These are phyloP conservation scores for Staurois parvus DNA, from an alignment of 2,797 vertebrate species.

Conservation along the genomic window DNA sequence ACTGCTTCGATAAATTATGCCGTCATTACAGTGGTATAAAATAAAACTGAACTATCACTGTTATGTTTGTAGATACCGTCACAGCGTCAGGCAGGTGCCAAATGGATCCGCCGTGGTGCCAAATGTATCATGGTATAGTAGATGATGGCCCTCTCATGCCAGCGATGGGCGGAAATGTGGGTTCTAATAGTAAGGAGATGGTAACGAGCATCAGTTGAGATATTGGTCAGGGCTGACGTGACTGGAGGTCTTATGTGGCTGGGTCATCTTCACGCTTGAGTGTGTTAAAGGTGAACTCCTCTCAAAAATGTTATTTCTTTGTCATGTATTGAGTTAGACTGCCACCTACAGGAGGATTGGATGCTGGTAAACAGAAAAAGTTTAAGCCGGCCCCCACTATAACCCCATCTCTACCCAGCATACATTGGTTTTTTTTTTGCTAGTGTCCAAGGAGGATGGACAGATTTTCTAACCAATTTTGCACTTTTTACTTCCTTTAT, in stretches of 20 bases:
- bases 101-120: constrained; percentile 62
- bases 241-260: background rate
- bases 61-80: constrained; percentile 69
- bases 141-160: constrained; percentile 67
- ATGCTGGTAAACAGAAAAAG: too few species aligned
- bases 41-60: constrained; percentile 75
- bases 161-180: constrained; percentile 66
- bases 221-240: background rate
- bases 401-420: too few species aligned
- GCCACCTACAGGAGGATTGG: too few species aligned
- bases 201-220: constrained; percentile 63
- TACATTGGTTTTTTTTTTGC: too few species aligned
- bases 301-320: background rate
- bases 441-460: too few species aligned
- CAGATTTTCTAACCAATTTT: too few species aligned
- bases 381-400: too few species aligned
- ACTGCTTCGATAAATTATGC: constrained; percentile 71
- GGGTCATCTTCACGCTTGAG: background rate
- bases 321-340: too few species aligned
- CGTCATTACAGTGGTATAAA: constrained; percentile 73
- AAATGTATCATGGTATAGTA: constrained; percentile 69
- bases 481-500: too few species aligned
- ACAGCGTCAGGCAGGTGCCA: constrained; percentile 58
- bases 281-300: background rate
- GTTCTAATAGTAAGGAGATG: constrained; percentile 59